Evolutionary conservation across 2,113 vertebrate species (phyloP), one percentile per base, ranked within the genome.

Genomic region (Synodontis membranacea): DNA sequence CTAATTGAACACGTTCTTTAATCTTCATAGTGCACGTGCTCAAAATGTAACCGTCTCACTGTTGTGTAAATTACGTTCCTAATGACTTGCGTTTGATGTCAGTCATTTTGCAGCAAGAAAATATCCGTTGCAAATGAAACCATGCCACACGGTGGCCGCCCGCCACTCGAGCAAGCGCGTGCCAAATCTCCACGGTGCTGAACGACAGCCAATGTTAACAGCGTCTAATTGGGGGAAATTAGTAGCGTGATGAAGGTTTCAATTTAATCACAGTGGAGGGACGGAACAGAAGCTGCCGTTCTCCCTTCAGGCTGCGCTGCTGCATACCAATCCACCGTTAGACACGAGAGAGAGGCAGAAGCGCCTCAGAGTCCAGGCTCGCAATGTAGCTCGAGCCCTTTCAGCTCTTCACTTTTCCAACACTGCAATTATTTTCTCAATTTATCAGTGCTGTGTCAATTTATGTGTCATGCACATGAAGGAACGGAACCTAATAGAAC

Each of bases 51-150:
- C 42, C 86, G 82, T 83, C 46, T 80, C 44, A 42, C 11, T 42
- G 52, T 72, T 74, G 80, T 87, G 83, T 80, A 74, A 87, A 89
- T 89, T 79, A 79, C 31, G 37, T 83, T 70, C 75, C 25, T 83
- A 86, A 89, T 87, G 62, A 87, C 88, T 82, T 48, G n/a, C 28
- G 60, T 83, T 64, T 83, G 48, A 64, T 46, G 86, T 34, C 62
- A 37, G 52, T 72, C 86, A 21, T 82, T 87, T 75, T 52, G 14
- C 74, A 9, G 60, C 48, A 70, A 83, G 72, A 78, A 66, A 31
- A n/a, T 70, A 78, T 80, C 76, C 25, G 80, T 21, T 39, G 83
- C 79, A 72, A 87, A 89, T 86, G 62, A 83, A 75, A 56, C 31
- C 31, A 23, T 48, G 83, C 42, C 62, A 50, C 66, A 11, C 12